These are phyloP conservation scores for Chloroclysta siterata DNA, from an alignment of 2,888 invertebrate species.

Conservation along the genomic window DNA sequence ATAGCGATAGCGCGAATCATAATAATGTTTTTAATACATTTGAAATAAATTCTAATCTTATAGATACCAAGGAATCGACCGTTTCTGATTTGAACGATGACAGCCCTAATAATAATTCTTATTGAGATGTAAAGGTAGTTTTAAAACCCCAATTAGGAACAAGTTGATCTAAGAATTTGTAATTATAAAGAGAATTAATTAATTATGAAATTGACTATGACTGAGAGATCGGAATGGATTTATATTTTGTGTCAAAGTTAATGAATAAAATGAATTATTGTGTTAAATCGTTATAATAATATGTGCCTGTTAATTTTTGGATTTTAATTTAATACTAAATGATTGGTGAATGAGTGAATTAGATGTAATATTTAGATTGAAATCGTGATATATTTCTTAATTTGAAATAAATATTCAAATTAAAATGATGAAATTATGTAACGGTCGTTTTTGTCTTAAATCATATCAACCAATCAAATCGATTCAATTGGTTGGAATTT, in stretches of 20 bases:
- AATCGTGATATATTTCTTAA: too few species aligned
- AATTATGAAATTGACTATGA: not conserved
- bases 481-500: too few species aligned
- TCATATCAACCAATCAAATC: too few species aligned
- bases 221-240: not conserved
- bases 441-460: too few species aligned
- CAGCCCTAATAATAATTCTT: conserved; percentile 79
- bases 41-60: conserved; percentile 77
- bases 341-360: too few species aligned
- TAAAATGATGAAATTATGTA: not conserved
- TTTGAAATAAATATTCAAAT: not conserved
- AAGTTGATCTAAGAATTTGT: conserved; percentile 28
- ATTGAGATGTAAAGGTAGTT: conserved; percentile 58
- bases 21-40: conserved; percentile 60
- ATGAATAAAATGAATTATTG: not conserved
- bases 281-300: too few species aligned
- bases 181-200: conserved; percentile 7
- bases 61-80: conserved; percentile 63
- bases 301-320: too few species aligned
- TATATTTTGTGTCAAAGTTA: conserved; percentile 2
- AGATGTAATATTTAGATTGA: too few species aligned
- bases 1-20: conserved; percentile 58
- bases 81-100: conserved; percentile 60
- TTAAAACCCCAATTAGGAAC: conserved; percentile 58
- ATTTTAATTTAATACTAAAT: too few species aligned